phyloP scores from a whole-genome alignment of 2,113 vertebrate species.

The Lasiurus borealis region DNA sequence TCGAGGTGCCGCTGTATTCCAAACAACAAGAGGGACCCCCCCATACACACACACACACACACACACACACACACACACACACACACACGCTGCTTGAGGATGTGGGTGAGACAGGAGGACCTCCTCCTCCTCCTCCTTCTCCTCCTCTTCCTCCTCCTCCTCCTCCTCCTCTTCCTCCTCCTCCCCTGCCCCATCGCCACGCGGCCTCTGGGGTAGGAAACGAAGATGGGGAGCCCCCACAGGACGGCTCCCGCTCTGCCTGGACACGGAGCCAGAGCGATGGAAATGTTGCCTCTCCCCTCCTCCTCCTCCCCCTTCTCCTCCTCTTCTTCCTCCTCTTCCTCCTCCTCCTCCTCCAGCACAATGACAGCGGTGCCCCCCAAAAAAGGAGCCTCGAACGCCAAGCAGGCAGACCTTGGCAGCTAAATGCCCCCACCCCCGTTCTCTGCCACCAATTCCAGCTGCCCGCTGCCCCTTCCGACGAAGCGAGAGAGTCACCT shows the following conservation, averaged over 20 bases:
- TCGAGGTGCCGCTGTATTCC: too few species aligned
- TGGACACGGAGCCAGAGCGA: background rate
- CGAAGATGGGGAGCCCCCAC: background rate
- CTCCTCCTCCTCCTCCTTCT: too few species aligned
- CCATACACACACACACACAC: too few species aligned
- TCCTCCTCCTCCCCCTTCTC: background rate
- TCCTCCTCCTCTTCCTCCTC: too few species aligned
- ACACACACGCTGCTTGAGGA: background rate
- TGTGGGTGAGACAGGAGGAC: background rate
- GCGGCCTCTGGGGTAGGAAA: background rate
- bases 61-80: too few species aligned
- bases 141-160: too few species aligned
- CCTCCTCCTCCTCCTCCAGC: background rate
- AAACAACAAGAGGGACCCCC: background rate
- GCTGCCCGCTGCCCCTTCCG: background rate
- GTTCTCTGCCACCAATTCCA: background rate
- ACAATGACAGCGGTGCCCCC: background rate
- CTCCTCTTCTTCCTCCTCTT: background rate
- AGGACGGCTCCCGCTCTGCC: background rate
- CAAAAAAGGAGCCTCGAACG: background rate
- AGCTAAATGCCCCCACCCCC: background rate
- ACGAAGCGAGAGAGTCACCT: slow-evolving; percentile 40
- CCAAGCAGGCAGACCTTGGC: background rate
- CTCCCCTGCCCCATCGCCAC: background rate
- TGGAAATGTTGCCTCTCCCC: background rate